A percentile compares a stretch with the other conserved stretches of the same genome.
Conservation (phyloP, 2,888 invertebrate species). For the Anagyrus pseudococci region DNA sequence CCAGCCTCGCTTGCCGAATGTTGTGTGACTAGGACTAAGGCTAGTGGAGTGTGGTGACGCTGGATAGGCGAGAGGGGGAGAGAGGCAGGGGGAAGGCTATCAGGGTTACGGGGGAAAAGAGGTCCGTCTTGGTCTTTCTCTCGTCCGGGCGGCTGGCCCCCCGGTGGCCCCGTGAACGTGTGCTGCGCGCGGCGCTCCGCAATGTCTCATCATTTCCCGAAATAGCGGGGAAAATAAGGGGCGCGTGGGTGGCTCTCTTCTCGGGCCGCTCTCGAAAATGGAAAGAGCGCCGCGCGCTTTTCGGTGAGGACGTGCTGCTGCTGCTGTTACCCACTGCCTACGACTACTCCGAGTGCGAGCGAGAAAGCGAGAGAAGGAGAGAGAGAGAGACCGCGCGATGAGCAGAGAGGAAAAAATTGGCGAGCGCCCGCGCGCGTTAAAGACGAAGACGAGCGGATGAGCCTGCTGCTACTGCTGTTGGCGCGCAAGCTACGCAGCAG, state of each 20-base stretch:
- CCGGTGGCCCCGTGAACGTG: background rate
- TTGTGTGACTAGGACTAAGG: too few species aligned
- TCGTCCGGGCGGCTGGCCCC: background rate
- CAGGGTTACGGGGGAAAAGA: too few species aligned
- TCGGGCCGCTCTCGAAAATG: conserved; percentile 23
- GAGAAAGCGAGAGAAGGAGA: background rate
- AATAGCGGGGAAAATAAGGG: conserved; percentile 52
- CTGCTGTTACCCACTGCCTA: too few species aligned
- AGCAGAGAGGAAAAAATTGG: conserved; percentile 24
- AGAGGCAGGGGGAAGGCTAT: too few species aligned
- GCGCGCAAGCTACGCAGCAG: background rate
- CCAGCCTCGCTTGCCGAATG: too few species aligned
- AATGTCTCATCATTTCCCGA: conserved; percentile 57
- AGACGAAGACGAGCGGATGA: conserved; percentile 12
- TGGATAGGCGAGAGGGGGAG: too few species aligned
- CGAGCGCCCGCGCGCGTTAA: background rate
- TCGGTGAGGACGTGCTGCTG: background rate
- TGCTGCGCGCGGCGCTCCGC: conserved; percentile 16
- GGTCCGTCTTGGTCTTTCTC: background rate
- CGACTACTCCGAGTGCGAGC: too few species aligned
- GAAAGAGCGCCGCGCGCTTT: conserved; percentile 12
- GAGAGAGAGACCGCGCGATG: too few species aligned
- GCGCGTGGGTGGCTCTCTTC: conserved; percentile 35
- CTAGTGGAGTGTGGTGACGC: too few species aligned
- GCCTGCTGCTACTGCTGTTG: background rate